A percentile compares a stretch with the other conserved stretches of the same genome.
phyloP scores from a whole-genome alignment of 1,140 invertebrate species.

The Penaeus vannamei region DNA sequence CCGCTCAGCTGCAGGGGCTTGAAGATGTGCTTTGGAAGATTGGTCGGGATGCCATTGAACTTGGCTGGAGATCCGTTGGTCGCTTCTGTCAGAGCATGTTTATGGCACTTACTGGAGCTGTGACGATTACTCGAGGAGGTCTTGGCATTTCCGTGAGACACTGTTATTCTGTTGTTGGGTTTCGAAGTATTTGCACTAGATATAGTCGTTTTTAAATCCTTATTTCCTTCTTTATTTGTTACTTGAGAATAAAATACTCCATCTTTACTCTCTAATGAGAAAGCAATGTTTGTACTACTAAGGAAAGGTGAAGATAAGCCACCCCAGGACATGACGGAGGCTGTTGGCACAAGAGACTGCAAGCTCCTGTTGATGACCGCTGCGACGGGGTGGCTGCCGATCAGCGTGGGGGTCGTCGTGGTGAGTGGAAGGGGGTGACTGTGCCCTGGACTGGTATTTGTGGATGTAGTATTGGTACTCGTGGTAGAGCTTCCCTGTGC shows the following conservation, averaged over 20 bases:
- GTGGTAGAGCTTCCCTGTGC: background rate
- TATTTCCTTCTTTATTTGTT: conserved; percentile 42
- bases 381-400: conserved; percentile 31
- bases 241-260: conserved; percentile 56
- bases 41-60: conserved; percentile 54
- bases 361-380: conserved; percentile 53
- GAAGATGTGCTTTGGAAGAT: conserved; percentile 53
- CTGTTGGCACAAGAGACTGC: conserved; percentile 54
- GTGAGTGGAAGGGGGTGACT: conserved; percentile 47
- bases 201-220: conserved; percentile 48
- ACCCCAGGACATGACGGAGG: conserved; percentile 58
- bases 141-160: conserved; percentile 47
- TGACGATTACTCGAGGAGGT: conserved; percentile 37
- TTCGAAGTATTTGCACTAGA: conserved; percentile 56
- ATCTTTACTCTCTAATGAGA: conserved; percentile 58
- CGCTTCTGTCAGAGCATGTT: conserved; percentile 44
- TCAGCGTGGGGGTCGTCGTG: conserved; percentile 34
- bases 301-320: conserved; percentile 53
- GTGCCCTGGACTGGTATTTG: conserved; percentile 36
- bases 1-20: conserved; percentile 56
- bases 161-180: conserved; percentile 56
- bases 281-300: conserved; percentile 58
- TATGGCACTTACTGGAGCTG: conserved; percentile 36
- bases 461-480: conserved; percentile 31
- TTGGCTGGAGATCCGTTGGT: conserved; percentile 39